Evolutionary conservation across 2,113 vertebrate genomes (phyloP).

Genomic region (Daphoenositta chrysoptera): DNA sequence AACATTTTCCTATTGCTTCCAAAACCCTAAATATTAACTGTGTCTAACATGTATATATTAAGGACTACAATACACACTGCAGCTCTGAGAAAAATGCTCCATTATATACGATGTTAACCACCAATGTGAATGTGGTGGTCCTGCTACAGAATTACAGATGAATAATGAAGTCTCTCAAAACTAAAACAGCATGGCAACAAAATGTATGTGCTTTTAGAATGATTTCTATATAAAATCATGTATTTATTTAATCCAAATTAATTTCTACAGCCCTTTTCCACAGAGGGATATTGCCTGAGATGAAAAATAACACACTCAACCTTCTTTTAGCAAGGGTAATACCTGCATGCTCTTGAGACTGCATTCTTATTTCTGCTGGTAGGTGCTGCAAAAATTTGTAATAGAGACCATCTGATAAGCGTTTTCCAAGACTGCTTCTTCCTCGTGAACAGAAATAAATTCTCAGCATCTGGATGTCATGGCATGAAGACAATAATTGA

Average conservation of each 20-base stretch:
- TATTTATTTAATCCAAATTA: not conserved
- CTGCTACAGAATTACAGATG: not conserved
- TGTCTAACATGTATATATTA: not conserved
- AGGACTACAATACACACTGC: not conserved
- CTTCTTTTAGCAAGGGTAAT: not conserved
- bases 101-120: not conserved
- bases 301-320: not conserved
- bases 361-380: not conserved
- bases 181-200: not conserved
- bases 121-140: not conserved
- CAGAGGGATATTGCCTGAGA: not conserved
- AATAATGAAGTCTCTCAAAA: not conserved
- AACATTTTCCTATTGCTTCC: not conserved
- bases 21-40: not conserved
- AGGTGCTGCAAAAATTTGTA: not conserved
- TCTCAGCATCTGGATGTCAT: not conserved
- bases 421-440: not conserved
- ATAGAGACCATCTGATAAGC: slow-evolving; percentile 5
- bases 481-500: not conserved
- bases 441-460: not conserved
- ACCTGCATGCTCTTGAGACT: not conserved
- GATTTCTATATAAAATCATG: not conserved
- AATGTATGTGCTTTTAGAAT: not conserved
- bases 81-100: not conserved
- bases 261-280: not conserved